Conservation (phyloP, 2,113 vertebrate genomes). For the Pogona vitticeps region DNA sequence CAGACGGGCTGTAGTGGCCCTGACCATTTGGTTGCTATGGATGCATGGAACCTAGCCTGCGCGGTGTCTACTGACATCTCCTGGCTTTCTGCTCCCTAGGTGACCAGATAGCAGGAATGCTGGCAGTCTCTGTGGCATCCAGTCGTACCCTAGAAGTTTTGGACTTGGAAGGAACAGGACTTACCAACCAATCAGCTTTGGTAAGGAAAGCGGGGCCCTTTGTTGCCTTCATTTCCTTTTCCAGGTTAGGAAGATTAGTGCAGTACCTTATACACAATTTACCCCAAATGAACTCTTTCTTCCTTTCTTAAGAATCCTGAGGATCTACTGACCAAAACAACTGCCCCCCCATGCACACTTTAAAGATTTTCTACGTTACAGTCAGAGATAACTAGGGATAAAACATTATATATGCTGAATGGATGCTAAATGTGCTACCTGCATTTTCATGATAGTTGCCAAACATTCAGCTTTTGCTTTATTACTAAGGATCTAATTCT, state of each 20-base stretch:
- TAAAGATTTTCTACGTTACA: too few relatives aligned
- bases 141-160: slow-evolving; percentile 94
- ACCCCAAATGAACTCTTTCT: not conserved
- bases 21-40: not conserved
- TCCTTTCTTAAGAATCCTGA: not conserved
- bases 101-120: slow-evolving; percentile 94
- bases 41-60: not conserved
- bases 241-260: not conserved
- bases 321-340: not conserved
- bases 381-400: not conserved
- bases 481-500: not conserved
- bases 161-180: slow-evolving; percentile 94
- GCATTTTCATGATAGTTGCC: not conserved
- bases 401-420: not conserved
- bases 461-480: not conserved
- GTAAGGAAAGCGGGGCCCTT: slow-evolving; percentile 66
- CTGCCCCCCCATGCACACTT: too few relatives aligned
- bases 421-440: not conserved
- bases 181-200: slow-evolving; percentile 95
- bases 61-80: slow-evolving; percentile 31
- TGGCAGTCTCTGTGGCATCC: slow-evolving; percentile 93
- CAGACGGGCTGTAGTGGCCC: not conserved
- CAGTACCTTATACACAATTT: not conserved
- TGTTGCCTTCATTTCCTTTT: not conserved
- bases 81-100: slow-evolving; percentile 75